Conservation (phyloP, 2,888 invertebrate species). For the Tineola bisselliella region DNA sequence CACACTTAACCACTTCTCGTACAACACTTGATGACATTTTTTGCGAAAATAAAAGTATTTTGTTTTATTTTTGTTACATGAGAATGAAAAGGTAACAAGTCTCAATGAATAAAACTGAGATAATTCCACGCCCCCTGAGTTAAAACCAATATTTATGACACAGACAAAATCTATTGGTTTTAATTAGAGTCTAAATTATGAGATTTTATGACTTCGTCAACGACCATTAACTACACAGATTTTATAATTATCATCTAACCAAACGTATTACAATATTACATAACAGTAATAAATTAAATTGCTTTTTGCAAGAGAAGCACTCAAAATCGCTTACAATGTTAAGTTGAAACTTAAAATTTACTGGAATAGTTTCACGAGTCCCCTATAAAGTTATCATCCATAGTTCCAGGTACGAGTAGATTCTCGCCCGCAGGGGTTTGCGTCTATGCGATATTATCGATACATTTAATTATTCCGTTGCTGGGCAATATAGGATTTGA, state of each 20-base stretch:
- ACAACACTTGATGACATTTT: too few relatives aligned
- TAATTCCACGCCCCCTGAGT: too few relatives aligned
- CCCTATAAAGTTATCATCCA: conserved; percentile 29
- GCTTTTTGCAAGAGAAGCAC: conserved; percentile 36
- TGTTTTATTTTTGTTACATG: too few relatives aligned
- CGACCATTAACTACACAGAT: background rate
- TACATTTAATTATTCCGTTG: conserved; percentile 13
- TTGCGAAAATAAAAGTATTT: too few relatives aligned
- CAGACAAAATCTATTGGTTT: too few relatives aligned
- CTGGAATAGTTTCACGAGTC: conserved; percentile 39
- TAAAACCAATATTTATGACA: too few relatives aligned
- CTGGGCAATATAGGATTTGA: conserved; percentile 5
- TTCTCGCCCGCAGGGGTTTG: background rate
- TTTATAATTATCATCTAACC: background rate
- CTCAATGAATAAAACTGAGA: too few relatives aligned
- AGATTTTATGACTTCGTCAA: background rate
- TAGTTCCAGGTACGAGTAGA: background rate
- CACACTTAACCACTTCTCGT: too few relatives aligned
- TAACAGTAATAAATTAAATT: conserved; percentile 35
- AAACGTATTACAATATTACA: background rate
- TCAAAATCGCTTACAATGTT: conserved; percentile 32
- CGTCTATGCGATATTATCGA: conserved; percentile 12
- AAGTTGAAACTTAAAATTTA: conserved; percentile 40
- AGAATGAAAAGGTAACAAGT: too few relatives aligned
- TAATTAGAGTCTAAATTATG: too few relatives aligned